A percentile compares a stretch with the other conserved stretches of the same genome.
phyloP scores from a whole-genome alignment of 1,140 invertebrate genomes.

The Uloborus diversus region DNA sequence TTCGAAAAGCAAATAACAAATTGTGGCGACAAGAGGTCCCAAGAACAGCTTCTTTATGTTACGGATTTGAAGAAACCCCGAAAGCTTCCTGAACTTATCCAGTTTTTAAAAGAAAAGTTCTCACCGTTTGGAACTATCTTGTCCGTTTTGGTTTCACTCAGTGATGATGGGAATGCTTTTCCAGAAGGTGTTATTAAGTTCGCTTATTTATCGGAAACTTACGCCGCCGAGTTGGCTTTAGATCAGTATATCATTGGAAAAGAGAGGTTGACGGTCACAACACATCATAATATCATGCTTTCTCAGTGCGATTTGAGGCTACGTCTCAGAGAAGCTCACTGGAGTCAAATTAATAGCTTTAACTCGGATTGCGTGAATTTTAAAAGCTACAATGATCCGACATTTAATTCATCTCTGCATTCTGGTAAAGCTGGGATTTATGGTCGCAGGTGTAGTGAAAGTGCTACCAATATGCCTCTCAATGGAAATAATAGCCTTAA shows the following conservation, averaged over 20 bases:
- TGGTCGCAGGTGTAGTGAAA: too few species aligned
- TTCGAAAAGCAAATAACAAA: conserved; percentile 44
- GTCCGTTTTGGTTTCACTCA: conserved; percentile 29
- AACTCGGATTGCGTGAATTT: too few species aligned
- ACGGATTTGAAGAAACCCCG: conserved; percentile 14
- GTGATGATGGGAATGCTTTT: conserved; percentile 30
- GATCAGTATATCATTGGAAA: conserved; percentile 34
- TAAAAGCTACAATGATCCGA: too few species aligned
- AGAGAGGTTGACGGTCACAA: conserved; percentile 27
- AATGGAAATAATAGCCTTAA: too few species aligned
- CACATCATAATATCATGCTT: conserved; percentile 44
- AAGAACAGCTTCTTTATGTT: conserved; percentile 35
- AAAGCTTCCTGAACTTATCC: not conserved
- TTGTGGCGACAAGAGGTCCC: conserved; percentile 29
- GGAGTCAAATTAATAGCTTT: too few species aligned
- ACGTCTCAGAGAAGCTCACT: conserved; percentile 16
- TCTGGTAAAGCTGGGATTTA: too few species aligned
- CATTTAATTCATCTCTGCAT: too few species aligned
- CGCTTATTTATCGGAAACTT: conserved; percentile 40
- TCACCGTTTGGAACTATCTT: conserved; percentile 41
- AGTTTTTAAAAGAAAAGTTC: conserved; percentile 24
- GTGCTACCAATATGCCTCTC: too few species aligned
- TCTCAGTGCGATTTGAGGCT: conserved; percentile 38
- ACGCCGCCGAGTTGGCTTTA: conserved; percentile 44
- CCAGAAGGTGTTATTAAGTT: conserved; percentile 46